phyloP scores from a whole-genome alignment of 2,113 vertebrate genomes.

The Oryzias woworae region DNA sequence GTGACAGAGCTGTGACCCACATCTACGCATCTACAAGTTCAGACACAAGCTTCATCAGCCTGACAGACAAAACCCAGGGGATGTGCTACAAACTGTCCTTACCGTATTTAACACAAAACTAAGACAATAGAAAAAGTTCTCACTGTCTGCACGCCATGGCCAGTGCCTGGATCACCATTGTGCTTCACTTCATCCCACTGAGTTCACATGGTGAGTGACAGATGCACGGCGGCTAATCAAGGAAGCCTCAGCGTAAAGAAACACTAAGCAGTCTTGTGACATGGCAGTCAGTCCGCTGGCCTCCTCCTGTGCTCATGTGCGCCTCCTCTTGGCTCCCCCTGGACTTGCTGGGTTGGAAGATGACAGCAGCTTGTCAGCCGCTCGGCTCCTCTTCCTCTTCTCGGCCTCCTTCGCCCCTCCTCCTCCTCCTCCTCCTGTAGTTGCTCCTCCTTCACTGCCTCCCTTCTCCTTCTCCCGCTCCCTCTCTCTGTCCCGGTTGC shows the following conservation, averaged over 20 bases:
- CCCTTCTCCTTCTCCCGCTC: slow-evolving; percentile 86
- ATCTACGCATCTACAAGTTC: too few relatives aligned
- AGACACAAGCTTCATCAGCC: neutral
- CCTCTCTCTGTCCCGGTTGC: slow-evolving; percentile 76
- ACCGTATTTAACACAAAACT: too few relatives aligned
- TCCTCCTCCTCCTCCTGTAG: slow-evolving; percentile 78
- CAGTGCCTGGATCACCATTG: too few relatives aligned
- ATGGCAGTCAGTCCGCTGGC: neutral
- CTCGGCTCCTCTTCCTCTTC: slow-evolving; percentile 92
- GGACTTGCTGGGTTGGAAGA: slow-evolving; percentile 94
- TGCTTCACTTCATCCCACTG: slow-evolving; percentile 19
- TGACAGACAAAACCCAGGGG: slow-evolving; percentile 5
- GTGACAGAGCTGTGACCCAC: too few relatives aligned
- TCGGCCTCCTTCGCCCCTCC: slow-evolving; percentile 85
- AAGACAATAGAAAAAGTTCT: neutral
- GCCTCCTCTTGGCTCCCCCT: slow-evolving; percentile 83
- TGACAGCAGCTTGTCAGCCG: slow-evolving; percentile 87
- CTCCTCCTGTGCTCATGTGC: slow-evolving; percentile 63
- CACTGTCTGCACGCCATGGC: neutral
- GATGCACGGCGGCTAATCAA: slow-evolving; percentile 19
- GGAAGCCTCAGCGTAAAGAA: slow-evolving; percentile 6
- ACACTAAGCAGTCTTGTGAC: slow-evolving; percentile 4
- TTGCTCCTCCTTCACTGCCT: slow-evolving; percentile 79
- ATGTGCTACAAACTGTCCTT: too few relatives aligned
- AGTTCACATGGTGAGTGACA: slow-evolving; percentile 21